Percentiles rank a stretch among this genome's conserved stretches.
phyloP scores from a whole-genome alignment of 2,888 invertebrate species.

The Synergus japonicus region DNA sequence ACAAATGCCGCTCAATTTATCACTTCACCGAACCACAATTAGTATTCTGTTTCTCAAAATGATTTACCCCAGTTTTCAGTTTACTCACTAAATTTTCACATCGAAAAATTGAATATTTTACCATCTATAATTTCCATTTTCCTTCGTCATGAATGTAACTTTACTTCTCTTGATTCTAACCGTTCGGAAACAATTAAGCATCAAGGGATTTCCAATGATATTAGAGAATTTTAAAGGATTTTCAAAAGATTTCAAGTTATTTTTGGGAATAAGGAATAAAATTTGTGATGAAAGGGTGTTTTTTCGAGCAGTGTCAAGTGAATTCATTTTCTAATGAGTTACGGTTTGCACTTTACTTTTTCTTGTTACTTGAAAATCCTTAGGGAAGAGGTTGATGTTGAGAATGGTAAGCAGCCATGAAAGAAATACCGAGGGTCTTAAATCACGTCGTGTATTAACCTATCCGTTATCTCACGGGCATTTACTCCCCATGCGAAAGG shows the following conservation, averaged over 20 bases:
- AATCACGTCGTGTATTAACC: constrained; percentile 50
- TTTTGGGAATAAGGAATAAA: not conserved
- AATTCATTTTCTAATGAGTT: not conserved
- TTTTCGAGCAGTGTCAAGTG: not conserved
- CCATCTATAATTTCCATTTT: not conserved
- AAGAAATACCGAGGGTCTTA: constrained; percentile 50
- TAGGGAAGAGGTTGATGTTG: not conserved
- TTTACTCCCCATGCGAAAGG: constrained; percentile 30
- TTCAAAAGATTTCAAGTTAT: no score
- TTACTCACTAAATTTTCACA: not conserved
- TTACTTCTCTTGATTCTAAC: not conserved
- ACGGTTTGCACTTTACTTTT: not conserved
- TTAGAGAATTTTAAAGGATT: no score
- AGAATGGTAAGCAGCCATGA: constrained; percentile 39
- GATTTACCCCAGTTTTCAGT: not conserved
- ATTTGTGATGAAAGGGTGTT: not conserved
- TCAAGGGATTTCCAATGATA: no score
- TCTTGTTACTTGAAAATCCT: not conserved
- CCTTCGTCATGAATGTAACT: not conserved
- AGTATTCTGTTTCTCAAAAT: not conserved
- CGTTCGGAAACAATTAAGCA: not conserved
- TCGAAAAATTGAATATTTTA: not conserved
- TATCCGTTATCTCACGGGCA: constrained; percentile 47
- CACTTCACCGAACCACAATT: not conserved
- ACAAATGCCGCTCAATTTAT: not conserved